Percentiles rank a stretch among this genome's conserved stretches.
Evolutionary conservation across 2,888 invertebrate genomes (phyloP).

Genomic region (Odontomyia ornata): DNA sequence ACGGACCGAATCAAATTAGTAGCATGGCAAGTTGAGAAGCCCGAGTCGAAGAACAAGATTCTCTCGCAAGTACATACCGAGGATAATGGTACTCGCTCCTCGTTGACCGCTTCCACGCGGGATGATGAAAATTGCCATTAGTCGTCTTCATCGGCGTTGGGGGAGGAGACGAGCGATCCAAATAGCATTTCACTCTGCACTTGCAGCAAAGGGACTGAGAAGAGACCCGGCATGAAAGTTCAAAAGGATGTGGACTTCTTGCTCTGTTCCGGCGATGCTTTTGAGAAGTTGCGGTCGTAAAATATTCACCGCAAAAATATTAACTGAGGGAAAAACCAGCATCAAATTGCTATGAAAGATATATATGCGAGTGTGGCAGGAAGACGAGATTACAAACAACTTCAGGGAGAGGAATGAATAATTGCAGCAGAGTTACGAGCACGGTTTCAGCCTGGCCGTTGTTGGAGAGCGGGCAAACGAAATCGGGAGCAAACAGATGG

Average conservation of each 20-base stretch:
- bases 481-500: not conserved
- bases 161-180: not conserved
- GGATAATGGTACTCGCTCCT: not conserved
- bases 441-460: too few relatives aligned
- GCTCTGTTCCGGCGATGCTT: too few relatives aligned
- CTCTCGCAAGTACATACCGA: not conserved
- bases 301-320: slow-evolving; percentile 29
- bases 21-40: not conserved
- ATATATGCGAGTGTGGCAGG: not conserved
- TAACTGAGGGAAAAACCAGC: not conserved
- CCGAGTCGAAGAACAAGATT: not conserved
- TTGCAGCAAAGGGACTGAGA: too few relatives aligned
- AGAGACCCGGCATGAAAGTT: too few relatives aligned
- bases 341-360: not conserved
- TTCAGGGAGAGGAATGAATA: not conserved
- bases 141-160: not conserved
- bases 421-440: not conserved
- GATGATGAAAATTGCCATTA: slow-evolving; percentile 14
- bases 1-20: not conserved
- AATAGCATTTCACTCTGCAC: too few relatives aligned
- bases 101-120: slow-evolving; percentile 9
- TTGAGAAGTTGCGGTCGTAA: slow-evolving; percentile 6
- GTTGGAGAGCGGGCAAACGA: not conserved
- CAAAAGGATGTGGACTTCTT: too few relatives aligned
- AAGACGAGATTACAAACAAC: not conserved